Conservation (phyloP, 2,888 invertebrate species). For the Teleogryllus oceanicus region DNA sequence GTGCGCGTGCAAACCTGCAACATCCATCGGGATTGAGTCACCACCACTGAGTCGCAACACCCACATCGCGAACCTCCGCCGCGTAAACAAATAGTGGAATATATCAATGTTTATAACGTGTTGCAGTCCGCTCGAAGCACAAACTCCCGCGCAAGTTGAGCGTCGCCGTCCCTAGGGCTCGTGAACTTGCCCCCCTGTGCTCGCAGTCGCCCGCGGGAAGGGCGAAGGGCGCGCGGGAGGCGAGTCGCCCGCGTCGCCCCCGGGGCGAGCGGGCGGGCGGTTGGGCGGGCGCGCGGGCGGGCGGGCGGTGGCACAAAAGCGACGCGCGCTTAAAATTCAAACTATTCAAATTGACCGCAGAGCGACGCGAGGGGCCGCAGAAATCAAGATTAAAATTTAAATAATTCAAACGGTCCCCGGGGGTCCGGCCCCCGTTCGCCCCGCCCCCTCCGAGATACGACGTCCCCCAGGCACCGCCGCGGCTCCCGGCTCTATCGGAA, state of each 20-base stretch:
- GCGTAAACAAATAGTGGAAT: too few species aligned
- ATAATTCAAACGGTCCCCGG: conserved; percentile 2
- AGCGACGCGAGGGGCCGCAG: background rate
- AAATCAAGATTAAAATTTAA: conserved; percentile 18
- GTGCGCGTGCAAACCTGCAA: too few species aligned
- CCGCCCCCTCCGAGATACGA: background rate
- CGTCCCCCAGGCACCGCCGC: background rate
- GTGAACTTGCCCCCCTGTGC: too few species aligned
- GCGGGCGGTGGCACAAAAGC: background rate
- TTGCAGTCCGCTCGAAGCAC: too few species aligned
- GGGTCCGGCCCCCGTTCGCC: background rate
- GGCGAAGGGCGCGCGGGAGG: background rate
- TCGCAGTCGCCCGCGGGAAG: background rate
- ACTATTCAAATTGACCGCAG: conserved; percentile 18
- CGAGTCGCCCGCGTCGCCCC: background rate
- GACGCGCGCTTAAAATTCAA: background rate
- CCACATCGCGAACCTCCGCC: too few species aligned
- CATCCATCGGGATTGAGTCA: too few species aligned
- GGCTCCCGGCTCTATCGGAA: too few species aligned
- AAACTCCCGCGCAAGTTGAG: too few species aligned
- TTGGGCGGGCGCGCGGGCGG: background rate
- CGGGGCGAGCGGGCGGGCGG: background rate
- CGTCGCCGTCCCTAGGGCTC: too few species aligned
- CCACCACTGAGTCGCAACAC: too few species aligned
- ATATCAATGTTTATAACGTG: too few species aligned